These are phyloP conservation scores for Pantala flavescens DNA, from an alignment of 1,140 invertebrate species.

Conservation along the genomic window DNA sequence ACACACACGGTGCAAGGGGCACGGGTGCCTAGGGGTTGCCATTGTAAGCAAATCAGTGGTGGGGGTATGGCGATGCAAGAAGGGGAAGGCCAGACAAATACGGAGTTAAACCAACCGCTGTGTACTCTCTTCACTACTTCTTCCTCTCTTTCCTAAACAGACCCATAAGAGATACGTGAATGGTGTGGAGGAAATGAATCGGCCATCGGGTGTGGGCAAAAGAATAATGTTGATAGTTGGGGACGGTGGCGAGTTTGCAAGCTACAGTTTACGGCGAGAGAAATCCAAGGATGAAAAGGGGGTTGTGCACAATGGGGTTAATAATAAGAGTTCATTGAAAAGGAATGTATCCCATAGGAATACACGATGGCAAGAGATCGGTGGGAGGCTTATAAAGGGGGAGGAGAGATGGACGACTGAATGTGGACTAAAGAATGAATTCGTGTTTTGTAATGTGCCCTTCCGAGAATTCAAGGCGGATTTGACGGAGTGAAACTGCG, in stretches of 20 bases:
- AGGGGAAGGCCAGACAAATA: constrained; percentile 25
- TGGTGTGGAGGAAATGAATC: background rate
- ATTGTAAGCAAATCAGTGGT: constrained; percentile 29
- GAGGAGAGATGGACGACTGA: constrained; percentile 16
- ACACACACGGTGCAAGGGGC: background rate
- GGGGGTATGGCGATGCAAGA: constrained; percentile 14
- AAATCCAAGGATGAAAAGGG: background rate
- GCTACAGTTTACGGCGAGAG: background rate
- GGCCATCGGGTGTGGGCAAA: background rate
- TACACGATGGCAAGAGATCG: constrained; percentile 9
- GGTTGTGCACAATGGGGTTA: background rate
- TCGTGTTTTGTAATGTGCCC: too few species aligned
- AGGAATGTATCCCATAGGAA: background rate
- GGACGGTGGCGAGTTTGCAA: background rate
- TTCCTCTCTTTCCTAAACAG: background rate
- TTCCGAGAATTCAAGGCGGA: too few species aligned
- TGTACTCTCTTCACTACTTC: background rate
- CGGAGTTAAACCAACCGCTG: background rate
- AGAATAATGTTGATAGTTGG: constrained; percentile 15
- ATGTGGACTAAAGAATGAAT: too few species aligned
- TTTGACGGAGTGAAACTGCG: too few species aligned
- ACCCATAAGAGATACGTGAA: background rate
- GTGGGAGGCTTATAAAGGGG: constrained; percentile 19
- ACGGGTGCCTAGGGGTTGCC: background rate
- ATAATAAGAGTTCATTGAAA: constrained; percentile 8